These are phyloP conservation scores for Hemicordylus capensis DNA, from an alignment of 2,113 vertebrate genomes.

Conservation along the genomic window DNA sequence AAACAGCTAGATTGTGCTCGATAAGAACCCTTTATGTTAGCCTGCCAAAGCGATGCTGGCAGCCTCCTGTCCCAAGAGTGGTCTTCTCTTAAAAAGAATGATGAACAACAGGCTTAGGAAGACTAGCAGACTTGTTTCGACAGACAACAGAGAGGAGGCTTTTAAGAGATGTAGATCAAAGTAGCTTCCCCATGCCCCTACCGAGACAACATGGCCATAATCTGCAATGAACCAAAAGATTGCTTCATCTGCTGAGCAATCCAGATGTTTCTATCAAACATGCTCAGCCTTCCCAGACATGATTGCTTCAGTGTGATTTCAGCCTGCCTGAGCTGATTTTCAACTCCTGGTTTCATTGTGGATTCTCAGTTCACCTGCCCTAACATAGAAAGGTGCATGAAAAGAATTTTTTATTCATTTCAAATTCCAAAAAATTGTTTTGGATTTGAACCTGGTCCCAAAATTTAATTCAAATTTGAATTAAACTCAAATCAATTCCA, in stretches of 20 bases:
- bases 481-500: too few species aligned
- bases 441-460: too few species aligned
- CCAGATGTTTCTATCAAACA: background rate
- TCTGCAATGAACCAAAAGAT: background rate
- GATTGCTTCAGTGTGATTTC: background rate
- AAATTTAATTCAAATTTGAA: too few species aligned
- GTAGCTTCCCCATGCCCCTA: background rate
- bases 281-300: background rate
- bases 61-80: background rate
- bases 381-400: too few species aligned
- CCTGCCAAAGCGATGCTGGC: background rate
- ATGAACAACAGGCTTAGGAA: background rate
- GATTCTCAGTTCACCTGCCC: too few species aligned
- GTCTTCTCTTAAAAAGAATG: background rate
- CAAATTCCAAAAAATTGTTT: too few species aligned
- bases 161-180: conserved; percentile 7
- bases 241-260: background rate
- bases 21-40: background rate
- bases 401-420: too few species aligned
- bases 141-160: background rate
- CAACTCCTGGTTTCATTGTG: too few species aligned
- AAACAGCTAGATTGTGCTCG: background rate
- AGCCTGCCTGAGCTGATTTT: too few species aligned
- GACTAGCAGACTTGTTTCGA: background rate
- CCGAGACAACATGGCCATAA: background rate